phyloP scores from a whole-genome alignment of 2,888 invertebrate species.

The Chelonus formosanus region DNA sequence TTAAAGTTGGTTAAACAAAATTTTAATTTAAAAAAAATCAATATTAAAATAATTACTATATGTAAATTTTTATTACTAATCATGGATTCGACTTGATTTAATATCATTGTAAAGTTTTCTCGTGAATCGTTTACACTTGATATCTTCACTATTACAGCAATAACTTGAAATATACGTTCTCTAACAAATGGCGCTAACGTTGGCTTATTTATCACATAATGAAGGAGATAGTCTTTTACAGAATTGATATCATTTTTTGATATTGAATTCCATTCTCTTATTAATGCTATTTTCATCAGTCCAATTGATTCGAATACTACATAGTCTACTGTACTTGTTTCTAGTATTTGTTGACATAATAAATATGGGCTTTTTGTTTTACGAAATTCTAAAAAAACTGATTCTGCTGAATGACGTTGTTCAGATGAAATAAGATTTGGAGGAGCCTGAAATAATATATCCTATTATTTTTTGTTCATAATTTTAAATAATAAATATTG shows the following conservation, averaged over 20 bases:
- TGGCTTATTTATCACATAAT: constrained; percentile 76
- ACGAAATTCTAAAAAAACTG: constrained; percentile 81
- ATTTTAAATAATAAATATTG: not conserved
- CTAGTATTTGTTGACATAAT: constrained; percentile 81
- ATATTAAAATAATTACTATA: constrained; percentile 65
- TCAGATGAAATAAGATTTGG: constrained; percentile 80
- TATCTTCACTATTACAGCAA: constrained; percentile 89
- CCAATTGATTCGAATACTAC: constrained; percentile 89
- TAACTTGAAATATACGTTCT: constrained; percentile 77
- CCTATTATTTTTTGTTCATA: constrained; percentile 12
- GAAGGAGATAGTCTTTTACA: constrained; percentile 80
- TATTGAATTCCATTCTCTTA: constrained; percentile 84
- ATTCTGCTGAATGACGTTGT: constrained; percentile 84
- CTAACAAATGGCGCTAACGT: constrained; percentile 79
- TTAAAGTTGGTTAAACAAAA: no score
- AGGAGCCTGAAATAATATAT: constrained; percentile 71
- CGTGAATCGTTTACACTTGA: constrained; percentile 80
- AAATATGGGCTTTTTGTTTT: constrained; percentile 84
- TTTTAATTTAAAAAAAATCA: not conserved
- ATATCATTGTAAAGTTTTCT: constrained; percentile 73
- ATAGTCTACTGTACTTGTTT: constrained; percentile 77
- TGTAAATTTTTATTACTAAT: constrained; percentile 75
- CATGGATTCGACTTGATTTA: constrained; percentile 79
- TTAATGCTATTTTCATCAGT: constrained; percentile 80
- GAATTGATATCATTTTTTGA: constrained; percentile 75